phyloP scores from a whole-genome alignment of 2,888 invertebrate genomes.

The Syritta pipiens region DNA sequence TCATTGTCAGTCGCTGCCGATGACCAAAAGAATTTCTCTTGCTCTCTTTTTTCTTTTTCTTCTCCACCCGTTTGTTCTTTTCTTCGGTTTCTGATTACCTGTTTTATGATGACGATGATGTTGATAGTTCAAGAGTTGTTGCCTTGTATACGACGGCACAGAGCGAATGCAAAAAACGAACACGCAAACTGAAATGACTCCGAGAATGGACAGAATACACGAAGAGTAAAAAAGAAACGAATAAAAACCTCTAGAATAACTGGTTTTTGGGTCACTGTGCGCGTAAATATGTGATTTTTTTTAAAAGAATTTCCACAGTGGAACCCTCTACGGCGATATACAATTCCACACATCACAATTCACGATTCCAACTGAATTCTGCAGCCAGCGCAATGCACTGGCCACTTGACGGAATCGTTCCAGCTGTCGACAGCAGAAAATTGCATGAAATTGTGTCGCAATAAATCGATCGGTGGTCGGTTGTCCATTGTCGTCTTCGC shows the following conservation, averaged over 20 bases:
- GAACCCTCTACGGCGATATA: slow-evolving; percentile 20
- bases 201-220: slow-evolving; percentile 17
- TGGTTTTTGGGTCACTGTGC: slow-evolving; percentile 68
- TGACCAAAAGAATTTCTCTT: slow-evolving; percentile 31
- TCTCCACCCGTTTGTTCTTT: not conserved
- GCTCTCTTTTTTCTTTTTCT: slow-evolving; percentile 6
- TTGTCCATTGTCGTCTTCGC: too few relatives aligned
- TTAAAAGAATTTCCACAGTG: slow-evolving; percentile 23
- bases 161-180: too few relatives aligned
- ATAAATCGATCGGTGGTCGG: too few relatives aligned
- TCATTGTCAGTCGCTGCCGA: slow-evolving; percentile 20
- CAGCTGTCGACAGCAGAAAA: slow-evolving; percentile 49
- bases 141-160: too few relatives aligned
- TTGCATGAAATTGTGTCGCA: slow-evolving; percentile 2
- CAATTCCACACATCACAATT: slow-evolving; percentile 31
- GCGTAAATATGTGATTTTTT: slow-evolving; percentile 59
- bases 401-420: not conserved
- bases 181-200: too few relatives aligned
- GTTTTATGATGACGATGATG: slow-evolving; percentile 54
- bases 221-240: not conserved
- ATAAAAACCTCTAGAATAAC: slow-evolving; percentile 60
- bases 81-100: slow-evolving; percentile 55
- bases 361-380: slow-evolving; percentile 38
- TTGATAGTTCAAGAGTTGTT: slow-evolving; percentile 27
- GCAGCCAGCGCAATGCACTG: slow-evolving; percentile 29